Evolutionary conservation across 2,888 invertebrate genomes (phyloP).

Genomic region (Hirtodrosophila cameraria): DNA sequence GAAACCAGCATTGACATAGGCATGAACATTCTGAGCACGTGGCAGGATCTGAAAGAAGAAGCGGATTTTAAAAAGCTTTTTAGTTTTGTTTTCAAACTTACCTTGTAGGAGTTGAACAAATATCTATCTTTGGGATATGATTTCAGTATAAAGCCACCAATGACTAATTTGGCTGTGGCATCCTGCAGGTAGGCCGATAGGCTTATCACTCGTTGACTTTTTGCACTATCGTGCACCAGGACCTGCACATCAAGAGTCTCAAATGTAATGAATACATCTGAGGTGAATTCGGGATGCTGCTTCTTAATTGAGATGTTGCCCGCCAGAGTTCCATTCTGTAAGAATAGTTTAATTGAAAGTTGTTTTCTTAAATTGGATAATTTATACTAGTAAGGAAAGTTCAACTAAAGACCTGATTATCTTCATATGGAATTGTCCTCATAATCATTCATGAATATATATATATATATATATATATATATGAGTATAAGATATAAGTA

Average conservation of each 20-base stretch:
- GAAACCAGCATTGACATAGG: constrained; percentile 91
- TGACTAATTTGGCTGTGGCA: constrained; percentile 88
- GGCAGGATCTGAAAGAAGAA: constrained; percentile 86
- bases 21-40: constrained; percentile 90
- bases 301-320: constrained; percentile 90
- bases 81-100: constrained; percentile 69
- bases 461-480: too few species aligned
- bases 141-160: constrained; percentile 87
- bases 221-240: constrained; percentile 63
- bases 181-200: constrained; percentile 86
- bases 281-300: constrained; percentile 87
- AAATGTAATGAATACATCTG: constrained; percentile 87
- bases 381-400: too few species aligned
- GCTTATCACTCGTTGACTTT: constrained; percentile 84
- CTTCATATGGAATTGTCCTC: too few species aligned
- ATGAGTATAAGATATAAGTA: too few species aligned
- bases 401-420: too few species aligned
- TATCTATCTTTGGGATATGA: constrained; percentile 85
- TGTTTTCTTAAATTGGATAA: too few species aligned
- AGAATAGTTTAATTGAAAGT: background rate
- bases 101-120: constrained; percentile 88
- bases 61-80: too few species aligned
- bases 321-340: constrained; percentile 87
- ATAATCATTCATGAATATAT: too few species aligned
- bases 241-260: constrained; percentile 79